These are phyloP conservation scores for Solenodon paradoxus DNA, from an alignment of 2,113 vertebrate genomes.

Conservation along the genomic window DNA sequence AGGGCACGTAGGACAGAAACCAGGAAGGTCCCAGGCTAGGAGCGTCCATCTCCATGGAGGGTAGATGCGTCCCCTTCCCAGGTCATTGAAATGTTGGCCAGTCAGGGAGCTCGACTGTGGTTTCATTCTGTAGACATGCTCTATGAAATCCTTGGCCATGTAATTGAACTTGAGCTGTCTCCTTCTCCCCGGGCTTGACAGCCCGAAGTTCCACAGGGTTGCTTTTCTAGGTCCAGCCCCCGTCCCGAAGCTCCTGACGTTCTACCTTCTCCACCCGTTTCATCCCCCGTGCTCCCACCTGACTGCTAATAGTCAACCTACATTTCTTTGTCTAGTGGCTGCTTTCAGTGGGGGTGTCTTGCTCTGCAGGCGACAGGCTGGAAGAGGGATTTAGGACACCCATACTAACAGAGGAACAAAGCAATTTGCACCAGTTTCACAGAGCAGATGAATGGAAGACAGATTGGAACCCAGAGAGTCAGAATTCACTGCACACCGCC, in stretches of 20 bases:
- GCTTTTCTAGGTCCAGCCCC: background rate
- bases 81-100: background rate
- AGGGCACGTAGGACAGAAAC: background rate
- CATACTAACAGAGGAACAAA: background rate
- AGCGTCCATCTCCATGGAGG: background rate
- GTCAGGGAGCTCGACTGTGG: too few relatives aligned
- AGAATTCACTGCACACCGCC: background rate
- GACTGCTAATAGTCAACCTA: background rate
- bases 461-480: background rate
- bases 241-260: background rate
- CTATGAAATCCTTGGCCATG: background rate
- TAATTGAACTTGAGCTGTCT: rapidly evolving
- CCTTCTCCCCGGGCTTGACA: background rate
- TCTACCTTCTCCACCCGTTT: background rate
- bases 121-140: background rate
- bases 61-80: rapidly evolving
- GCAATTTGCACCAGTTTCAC: background rate
- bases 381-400: background rate
- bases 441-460: rapidly evolving
- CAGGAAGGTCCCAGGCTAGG: background rate
- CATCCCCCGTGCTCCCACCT: background rate
- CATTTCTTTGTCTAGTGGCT: background rate
- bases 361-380: background rate
- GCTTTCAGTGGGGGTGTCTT: background rate
- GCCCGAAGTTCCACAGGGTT: background rate